Percentiles rank a stretch among this genome's conserved stretches.
Evolutionary conservation across 2,113 vertebrate species (phyloP).

Genomic region (Centropus unirufus): DNA sequence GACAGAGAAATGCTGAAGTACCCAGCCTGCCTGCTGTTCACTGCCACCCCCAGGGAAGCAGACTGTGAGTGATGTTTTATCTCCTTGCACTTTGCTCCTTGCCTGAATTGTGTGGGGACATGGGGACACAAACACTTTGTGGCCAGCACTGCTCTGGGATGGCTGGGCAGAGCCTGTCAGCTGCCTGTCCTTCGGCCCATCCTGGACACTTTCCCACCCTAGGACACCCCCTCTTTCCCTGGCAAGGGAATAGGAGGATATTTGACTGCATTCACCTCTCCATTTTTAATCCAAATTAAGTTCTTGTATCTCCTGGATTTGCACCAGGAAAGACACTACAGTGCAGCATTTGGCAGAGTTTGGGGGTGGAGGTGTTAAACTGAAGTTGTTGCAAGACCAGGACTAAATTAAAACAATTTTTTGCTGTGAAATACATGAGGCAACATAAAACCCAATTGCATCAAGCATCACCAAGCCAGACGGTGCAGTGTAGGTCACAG

Average conservation of each 20-base stretch:
- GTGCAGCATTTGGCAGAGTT: neutral
- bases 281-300: neutral
- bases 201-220: neutral
- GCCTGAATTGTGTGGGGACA: neutral
- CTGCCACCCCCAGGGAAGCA: neutral
- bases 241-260: neutral
- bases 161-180: neutral
- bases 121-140: fast-evolving
- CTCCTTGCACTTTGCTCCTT: neutral
- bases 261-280: neutral
- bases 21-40: neutral
- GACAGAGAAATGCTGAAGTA: neutral
- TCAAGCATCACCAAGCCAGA: neutral
- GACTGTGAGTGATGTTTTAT: fast-evolving
- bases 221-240: neutral
- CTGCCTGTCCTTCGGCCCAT: neutral
- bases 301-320: neutral
- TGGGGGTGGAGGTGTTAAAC: neutral
- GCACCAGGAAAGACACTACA: neutral
- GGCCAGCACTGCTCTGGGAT: neutral
- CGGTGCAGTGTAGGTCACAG: neutral
- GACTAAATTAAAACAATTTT: neutral
- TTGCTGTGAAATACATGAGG: neutral
- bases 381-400: neutral
- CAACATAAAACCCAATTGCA: neutral